phyloP scores from a whole-genome alignment of 2,797 vertebrate genomes.

The Melopsittacus undulatus region DNA sequence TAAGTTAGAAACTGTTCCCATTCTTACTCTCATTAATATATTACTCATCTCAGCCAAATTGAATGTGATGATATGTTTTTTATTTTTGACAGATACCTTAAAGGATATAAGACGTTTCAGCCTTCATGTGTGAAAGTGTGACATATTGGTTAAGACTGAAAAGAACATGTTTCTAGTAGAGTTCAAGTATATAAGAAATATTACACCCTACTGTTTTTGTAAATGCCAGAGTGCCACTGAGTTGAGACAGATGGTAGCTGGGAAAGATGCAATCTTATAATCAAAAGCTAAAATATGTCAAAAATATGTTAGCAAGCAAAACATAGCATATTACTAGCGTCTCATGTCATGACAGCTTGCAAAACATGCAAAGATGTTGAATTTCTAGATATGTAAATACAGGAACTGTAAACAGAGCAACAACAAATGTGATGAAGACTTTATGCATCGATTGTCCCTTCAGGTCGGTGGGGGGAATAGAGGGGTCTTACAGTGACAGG shows the following conservation, averaged over 20 bases:
- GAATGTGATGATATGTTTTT: conserved; percentile 66
- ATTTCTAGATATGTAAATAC: conserved; percentile 76
- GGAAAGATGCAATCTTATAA: conserved; percentile 81
- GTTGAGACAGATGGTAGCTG: conserved; percentile 83
- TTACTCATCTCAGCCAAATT: conserved; percentile 70
- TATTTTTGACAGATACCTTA: conserved; percentile 71
- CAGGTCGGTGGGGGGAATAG: neutral
- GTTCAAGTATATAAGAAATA: conserved; percentile 77
- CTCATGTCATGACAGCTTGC: conserved; percentile 81
- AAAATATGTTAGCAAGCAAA: conserved; percentile 83
- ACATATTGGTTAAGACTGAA: conserved; percentile 79
- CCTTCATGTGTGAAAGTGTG: conserved; percentile 72
- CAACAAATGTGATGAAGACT: conserved; percentile 13
- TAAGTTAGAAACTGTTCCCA: conserved; percentile 49
- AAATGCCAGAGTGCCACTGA: conserved; percentile 76
- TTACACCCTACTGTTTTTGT: conserved; percentile 81
- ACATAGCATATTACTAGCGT: conserved; percentile 75
- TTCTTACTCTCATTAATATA: conserved; percentile 65
- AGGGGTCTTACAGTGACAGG: neutral
- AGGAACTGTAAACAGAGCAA: conserved; percentile 64
- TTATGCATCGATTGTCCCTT: conserved; percentile 12
- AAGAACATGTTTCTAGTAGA: conserved; percentile 76
- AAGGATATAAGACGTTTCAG: conserved; percentile 67
- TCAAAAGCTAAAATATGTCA: conserved; percentile 84
- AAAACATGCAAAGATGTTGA: conserved; percentile 77